phyloP scores from a whole-genome alignment of 2,113 vertebrate genomes.

The Rhagologus leucostigma region DNA sequence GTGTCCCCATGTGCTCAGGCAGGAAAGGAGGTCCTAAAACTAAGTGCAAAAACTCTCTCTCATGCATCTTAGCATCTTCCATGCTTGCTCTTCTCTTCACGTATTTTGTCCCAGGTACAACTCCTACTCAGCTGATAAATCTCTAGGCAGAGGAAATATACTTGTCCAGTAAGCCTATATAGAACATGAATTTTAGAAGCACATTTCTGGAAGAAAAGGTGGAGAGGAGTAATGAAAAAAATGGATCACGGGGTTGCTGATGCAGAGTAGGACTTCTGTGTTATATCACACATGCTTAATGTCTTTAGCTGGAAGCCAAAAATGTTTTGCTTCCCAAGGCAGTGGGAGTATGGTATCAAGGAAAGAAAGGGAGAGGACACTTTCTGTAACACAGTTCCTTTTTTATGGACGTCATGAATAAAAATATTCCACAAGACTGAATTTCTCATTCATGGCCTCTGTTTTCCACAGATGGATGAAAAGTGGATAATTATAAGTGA shows the following conservation, averaged over 20 bases:
- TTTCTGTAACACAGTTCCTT: background rate
- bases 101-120: background rate
- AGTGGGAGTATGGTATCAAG: background rate
- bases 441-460: conserved; percentile 39
- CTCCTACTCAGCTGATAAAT: background rate
- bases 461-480: conserved; percentile 29
- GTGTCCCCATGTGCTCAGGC: background rate
- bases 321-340: background rate
- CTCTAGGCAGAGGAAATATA: background rate
- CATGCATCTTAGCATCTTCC: background rate
- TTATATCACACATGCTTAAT: background rate
- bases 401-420: background rate
- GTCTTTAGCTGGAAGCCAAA: background rate
- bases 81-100: background rate
- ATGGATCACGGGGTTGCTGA: background rate
- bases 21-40: background rate
- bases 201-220: background rate
- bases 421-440: background rate
- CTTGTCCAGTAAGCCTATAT: background rate
- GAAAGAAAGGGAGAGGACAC: background rate
- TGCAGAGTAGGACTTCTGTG: background rate
- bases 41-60: background rate
- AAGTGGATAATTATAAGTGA: conserved; percentile 39
- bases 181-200: background rate
- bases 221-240: background rate